Evolutionary conservation across 2,113 vertebrate species (phyloP).

Genomic region (Myrmecobius fasciatus): DNA sequence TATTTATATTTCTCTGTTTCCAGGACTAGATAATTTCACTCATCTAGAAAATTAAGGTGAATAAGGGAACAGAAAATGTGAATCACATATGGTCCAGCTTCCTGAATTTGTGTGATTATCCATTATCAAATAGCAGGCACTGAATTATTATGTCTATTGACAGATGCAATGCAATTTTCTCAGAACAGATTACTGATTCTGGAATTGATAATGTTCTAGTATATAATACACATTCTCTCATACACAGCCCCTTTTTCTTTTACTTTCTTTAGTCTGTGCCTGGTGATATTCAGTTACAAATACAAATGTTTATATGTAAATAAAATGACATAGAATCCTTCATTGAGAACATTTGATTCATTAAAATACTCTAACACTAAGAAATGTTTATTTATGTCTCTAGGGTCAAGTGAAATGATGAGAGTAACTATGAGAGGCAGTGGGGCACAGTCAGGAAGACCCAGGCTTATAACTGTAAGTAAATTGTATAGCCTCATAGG

Average conservation of each 20-base stretch:
- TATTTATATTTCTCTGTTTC: slow-evolving; percentile 50
- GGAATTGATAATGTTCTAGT: slow-evolving; percentile 73
- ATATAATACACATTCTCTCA: slow-evolving; percentile 52
- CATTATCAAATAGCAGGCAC: slow-evolving; percentile 78
- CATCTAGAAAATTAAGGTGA: slow-evolving; percentile 82
- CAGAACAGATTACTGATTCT: slow-evolving; percentile 77
- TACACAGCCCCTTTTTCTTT: slow-evolving; percentile 63
- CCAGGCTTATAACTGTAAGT: not conserved
- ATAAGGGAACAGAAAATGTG: slow-evolving; percentile 73
- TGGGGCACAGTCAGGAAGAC: slow-evolving; percentile 10
- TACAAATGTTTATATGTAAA: slow-evolving; percentile 39
- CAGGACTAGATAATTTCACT: slow-evolving; percentile 80
- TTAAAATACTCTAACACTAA: slow-evolving; percentile 31
- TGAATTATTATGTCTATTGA: slow-evolving; percentile 81
- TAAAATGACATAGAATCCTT: slow-evolving; percentile 39
- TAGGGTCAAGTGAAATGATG: slow-evolving; percentile 33
- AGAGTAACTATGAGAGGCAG: slow-evolving; percentile 27
- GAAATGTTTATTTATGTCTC: slow-evolving; percentile 22
- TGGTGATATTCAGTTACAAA: slow-evolving; percentile 61
- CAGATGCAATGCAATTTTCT: slow-evolving; percentile 82
- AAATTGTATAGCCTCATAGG: not conserved
- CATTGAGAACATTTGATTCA: slow-evolving; percentile 40
- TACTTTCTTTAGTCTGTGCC: slow-evolving; percentile 54
- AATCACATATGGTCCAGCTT: slow-evolving; percentile 78
- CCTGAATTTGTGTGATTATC: slow-evolving; percentile 81